Conservation (phyloP, 2,888 invertebrate species). For the Melanostoma scalare region DNA sequence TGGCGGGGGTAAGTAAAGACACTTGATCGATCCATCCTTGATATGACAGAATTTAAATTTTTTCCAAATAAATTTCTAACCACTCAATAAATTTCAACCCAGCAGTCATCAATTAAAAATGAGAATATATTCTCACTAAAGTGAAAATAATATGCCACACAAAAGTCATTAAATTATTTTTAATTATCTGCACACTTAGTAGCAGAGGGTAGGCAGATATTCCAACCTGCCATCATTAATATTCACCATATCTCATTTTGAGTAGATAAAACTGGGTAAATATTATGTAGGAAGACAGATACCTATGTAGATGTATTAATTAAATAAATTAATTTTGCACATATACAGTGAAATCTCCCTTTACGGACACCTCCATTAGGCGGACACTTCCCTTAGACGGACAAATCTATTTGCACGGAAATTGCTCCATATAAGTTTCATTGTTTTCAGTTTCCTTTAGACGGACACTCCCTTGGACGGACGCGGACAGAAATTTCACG, state of each 20-base stretch:
- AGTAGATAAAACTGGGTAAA: neutral
- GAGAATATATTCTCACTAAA: constrained; percentile 45
- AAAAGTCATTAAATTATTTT: constrained; percentile 69
- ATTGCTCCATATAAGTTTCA: too few species aligned
- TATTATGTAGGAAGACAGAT: too few species aligned
- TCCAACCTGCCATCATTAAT: neutral
- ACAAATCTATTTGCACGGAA: too few species aligned
- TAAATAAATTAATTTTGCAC: constrained; percentile 57
- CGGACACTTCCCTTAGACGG: too few species aligned
- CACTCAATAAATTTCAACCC: constrained; percentile 64
- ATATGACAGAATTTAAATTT: constrained; percentile 54
- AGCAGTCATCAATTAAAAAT: constrained; percentile 53
- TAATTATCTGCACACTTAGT: constrained; percentile 52
- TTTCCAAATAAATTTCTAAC: constrained; percentile 56
- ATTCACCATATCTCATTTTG: constrained; percentile 24
- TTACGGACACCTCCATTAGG: too few species aligned
- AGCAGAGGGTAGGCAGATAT: neutral
- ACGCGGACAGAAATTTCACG: too few species aligned
- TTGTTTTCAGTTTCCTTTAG: too few species aligned
- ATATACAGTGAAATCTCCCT: neutral
- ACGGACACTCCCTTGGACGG: too few species aligned
- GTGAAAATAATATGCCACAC: constrained; percentile 52
- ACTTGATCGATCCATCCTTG: constrained; percentile 39
- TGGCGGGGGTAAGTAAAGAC: too few species aligned
- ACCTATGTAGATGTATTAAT: constrained; percentile 33